A percentile compares a stretch with the other conserved stretches of the same genome.
Evolutionary conservation across 2,797 vertebrate genomes (phyloP).

Genomic region (Molossus alvarezi): DNA sequence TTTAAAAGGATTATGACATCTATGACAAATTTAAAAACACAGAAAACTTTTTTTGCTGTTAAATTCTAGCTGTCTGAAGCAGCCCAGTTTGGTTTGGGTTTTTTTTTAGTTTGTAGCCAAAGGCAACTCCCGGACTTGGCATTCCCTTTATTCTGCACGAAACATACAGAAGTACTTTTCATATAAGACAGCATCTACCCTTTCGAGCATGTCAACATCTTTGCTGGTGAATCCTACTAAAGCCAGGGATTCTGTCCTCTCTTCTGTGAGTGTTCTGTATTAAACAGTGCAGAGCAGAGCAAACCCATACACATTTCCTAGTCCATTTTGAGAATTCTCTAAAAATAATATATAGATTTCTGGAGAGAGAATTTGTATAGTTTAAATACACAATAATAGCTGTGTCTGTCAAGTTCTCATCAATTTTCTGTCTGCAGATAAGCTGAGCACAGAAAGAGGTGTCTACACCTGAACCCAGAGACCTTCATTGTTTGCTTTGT

Average conservation of each 20-base stretch:
- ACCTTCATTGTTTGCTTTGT: background rate
- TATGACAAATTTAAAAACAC: background rate
- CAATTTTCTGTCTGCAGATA: background rate
- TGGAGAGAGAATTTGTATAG: background rate
- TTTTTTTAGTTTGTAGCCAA: background rate
- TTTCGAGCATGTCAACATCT: background rate
- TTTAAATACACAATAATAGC: background rate
- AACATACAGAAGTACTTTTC: background rate
- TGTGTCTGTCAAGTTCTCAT: background rate
- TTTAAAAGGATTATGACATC: background rate
- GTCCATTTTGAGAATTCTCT: background rate
- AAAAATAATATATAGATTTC: background rate
- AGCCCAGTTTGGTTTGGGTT: background rate
- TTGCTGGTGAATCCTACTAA: background rate
- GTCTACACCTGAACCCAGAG: background rate
- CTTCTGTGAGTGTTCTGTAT: background rate
- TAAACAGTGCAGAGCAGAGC: background rate
- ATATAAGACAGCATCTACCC: background rate
- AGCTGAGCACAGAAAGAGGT: background rate
- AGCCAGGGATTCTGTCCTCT: background rate
- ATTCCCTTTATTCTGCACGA: background rate
- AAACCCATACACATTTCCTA: background rate
- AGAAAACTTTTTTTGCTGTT: background rate
- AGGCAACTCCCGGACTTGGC: background rate
- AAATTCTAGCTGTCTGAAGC: background rate